Conservation (phyloP, 2,113 vertebrate genomes). For the Periophthalmodon schlosseri region DNA sequence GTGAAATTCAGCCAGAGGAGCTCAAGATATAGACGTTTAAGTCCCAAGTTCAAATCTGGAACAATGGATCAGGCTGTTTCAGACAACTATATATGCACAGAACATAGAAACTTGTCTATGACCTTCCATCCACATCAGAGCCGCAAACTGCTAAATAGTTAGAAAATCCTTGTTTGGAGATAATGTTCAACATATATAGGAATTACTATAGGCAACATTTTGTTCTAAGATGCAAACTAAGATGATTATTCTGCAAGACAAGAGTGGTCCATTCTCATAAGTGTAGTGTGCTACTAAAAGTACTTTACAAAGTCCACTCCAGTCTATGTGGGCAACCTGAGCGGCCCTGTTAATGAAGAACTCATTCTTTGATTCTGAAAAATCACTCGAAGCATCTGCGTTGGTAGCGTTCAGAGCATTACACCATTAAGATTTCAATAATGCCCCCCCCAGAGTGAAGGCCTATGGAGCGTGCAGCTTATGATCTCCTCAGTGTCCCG, state of each 20-base stretch:
- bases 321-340: slow-evolving; percentile 34
- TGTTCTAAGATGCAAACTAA: too few relatives aligned
- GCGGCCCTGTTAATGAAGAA: slow-evolving; percentile 56
- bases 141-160: too few relatives aligned
- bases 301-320: neutral
- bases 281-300: neutral
- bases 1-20: neutral
- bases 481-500: slow-evolving; percentile 35
- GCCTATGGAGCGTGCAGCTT: slow-evolving; percentile 23
- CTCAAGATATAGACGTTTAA: neutral
- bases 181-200: neutral
- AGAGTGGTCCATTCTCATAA: neutral
- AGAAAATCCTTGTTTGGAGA: too few relatives aligned
- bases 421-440: slow-evolving; percentile 50
- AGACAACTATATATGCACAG: neutral
- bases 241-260: neutral
- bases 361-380: slow-evolving; percentile 34
- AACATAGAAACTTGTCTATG: neutral
- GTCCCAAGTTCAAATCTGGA: neutral
- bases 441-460: slow-evolving; percentile 30
- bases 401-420: slow-evolving; percentile 37
- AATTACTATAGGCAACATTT: too few relatives aligned
- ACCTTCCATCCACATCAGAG: neutral
- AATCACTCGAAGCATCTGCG: slow-evolving; percentile 33
- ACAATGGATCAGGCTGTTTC: neutral